These are phyloP conservation scores for Morinoia aosen DNA, from an alignment of 2,888 invertebrate genomes.

Conservation along the genomic window DNA sequence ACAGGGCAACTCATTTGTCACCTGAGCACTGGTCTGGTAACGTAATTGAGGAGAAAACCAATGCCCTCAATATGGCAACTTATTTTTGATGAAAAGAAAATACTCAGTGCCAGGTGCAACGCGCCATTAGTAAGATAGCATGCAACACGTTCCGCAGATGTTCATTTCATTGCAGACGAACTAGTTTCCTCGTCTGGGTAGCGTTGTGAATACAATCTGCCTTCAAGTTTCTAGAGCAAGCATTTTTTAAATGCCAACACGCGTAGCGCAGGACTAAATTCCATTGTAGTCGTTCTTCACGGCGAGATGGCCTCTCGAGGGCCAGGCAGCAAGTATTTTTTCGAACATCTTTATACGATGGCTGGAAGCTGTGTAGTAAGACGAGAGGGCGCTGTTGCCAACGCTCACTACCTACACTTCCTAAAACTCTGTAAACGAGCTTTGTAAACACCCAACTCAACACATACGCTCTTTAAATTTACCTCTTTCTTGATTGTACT, in stretches of 20 bases:
- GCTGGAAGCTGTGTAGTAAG: slow-evolving; percentile 20
- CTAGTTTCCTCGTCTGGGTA: background rate
- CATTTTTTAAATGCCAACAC: slow-evolving; percentile 16
- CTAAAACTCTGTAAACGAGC: background rate
- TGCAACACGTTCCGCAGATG: background rate
- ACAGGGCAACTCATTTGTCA: too few relatives aligned
- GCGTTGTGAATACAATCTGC: background rate
- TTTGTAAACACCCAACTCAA: background rate
- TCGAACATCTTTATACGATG: slow-evolving; percentile 5
- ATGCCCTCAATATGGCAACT: background rate
- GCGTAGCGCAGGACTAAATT: slow-evolving; percentile 1
- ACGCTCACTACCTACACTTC: background rate
- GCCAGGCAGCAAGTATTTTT: background rate
- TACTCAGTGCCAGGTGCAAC: background rate
- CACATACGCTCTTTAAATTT: background rate
- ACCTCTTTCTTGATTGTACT: background rate
- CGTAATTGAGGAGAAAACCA: too few relatives aligned
- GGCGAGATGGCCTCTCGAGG: slow-evolving; percentile 1
- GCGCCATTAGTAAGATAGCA: background rate
- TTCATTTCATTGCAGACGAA: background rate
- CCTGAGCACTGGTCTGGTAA: too few relatives aligned
- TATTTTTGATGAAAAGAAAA: background rate
- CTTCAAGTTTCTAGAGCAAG: background rate
- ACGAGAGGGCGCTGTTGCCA: slow-evolving; percentile 8
- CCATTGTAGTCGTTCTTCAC: slow-evolving; percentile 4